These are phyloP conservation scores for Diadophis punctatus DNA, from an alignment of 2,113 vertebrate species.

Conservation along the genomic window DNA sequence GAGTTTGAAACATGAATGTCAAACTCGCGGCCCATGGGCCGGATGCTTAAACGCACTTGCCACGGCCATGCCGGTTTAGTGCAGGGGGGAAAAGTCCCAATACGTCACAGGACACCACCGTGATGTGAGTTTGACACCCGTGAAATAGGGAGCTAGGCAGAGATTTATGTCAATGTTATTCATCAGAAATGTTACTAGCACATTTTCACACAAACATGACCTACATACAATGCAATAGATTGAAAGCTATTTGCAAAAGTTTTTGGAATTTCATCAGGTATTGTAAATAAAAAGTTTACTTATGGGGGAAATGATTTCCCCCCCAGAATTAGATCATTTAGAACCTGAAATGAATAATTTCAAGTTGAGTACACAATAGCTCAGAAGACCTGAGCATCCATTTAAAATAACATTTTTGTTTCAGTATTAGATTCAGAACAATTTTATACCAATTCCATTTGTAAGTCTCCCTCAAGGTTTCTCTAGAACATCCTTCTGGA, in stretches of 20 bases:
- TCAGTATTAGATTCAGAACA: neutral
- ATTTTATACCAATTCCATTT: neutral
- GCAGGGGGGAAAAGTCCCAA: no score
- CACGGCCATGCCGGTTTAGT: no score
- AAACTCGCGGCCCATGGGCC: no score
- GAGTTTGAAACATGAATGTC: no score
- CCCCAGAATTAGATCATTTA: neutral
- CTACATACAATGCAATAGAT: neutral
- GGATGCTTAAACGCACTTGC: no score
- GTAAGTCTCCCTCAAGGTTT: neutral
- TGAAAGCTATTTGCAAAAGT: neutral
- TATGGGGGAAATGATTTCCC: neutral
- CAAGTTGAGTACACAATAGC: neutral
- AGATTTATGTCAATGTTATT: neutral
- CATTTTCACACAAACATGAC: neutral
- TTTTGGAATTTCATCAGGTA: fast-evolving
- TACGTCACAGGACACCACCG: no score
- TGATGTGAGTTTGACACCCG: no score
- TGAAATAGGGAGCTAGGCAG: neutral
- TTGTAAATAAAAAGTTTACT: neutral
- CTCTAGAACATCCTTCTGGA: neutral
- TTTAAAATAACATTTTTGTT: neutral
- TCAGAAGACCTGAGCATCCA: neutral
- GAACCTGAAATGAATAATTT: neutral
- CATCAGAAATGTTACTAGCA: neutral